Evolutionary conservation across 1,140 invertebrate genomes (phyloP), one percentile per base, ranked within the genome.

Genomic region (Drosophila athabasca): DNA sequence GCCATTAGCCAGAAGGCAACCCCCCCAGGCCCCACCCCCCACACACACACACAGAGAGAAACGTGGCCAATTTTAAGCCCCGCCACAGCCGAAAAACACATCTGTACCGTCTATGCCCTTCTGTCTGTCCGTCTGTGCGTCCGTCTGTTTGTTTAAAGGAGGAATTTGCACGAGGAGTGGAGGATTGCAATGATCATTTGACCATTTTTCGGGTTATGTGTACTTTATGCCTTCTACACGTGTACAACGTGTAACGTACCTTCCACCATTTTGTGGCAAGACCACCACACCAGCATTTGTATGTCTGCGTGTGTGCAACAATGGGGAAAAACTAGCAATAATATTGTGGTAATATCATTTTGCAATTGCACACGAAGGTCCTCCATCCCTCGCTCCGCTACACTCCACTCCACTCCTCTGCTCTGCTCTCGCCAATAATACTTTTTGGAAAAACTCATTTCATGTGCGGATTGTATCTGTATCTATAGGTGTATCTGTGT

Each of bases 311-410:
- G 3, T 35, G 54, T 50, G 48, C 55, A 76, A 75, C 65, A 75
- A 76, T 76, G 75, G 31, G 31, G 31, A 66, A 68, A 78, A 79
- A 78, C 66, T 71, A 61, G 71, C 65, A 75, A 69, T 80, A 75
- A 71, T 80, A 75, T 76, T 80, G 65, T 80, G 77, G 77, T 80
- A 80, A 80, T 80, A 80, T 80, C 77, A 80, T 80, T 80, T 80
- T 45, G 76, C 65, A 79, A 79, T 80, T 79, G 43, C 76, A 41
- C 76, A 52, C 67, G 54, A 35, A 55, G 8, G 48, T 45, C 52
- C 26, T 24, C 55, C 19, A 13, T 24, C 24, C 35, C 70, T 45
- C 44, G 46, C 51, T 70, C 45, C 49, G 46, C n/a, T n/a, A n/a
- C n/a, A n/a, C n/a, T n/a, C n/a, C n/a, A n/a, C n/a, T n/a, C n/a